Conservation (phyloP, 2,113 vertebrate species). For the Bagarius yarrelli region DNA sequence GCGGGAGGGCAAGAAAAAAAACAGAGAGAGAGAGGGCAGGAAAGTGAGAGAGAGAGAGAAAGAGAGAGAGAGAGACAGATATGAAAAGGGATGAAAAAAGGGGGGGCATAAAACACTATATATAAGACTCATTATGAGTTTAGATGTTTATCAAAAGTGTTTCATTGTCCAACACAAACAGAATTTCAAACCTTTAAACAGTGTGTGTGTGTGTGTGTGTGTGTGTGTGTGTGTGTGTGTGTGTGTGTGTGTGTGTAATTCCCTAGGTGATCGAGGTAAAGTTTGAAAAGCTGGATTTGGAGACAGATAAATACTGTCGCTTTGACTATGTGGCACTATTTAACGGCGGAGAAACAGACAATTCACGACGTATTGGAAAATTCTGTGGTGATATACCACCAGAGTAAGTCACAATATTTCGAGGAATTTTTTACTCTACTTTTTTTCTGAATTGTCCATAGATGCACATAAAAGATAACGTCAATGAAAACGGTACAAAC, state of each 20-base stretch:
- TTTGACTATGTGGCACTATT: conserved; percentile 88
- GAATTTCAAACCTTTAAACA: background rate
- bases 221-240: background rate
- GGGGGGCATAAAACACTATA: conserved; percentile 4
- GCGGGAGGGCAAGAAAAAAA: background rate
- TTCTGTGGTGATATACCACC: conserved; percentile 81
- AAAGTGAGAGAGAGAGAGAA: conserved; percentile 14
- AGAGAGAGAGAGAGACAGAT: background rate
- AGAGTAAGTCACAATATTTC: conserved; percentile 66
- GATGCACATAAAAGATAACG: conserved; percentile 18
- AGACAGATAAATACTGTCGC: conserved; percentile 83
- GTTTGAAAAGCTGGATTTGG: conserved; percentile 85
- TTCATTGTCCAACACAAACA: background rate
- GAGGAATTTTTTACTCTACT: background rate
- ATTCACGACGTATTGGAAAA: conserved; percentile 79
- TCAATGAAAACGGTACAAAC: too few relatives aligned
- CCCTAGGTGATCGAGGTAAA: conserved; percentile 80
- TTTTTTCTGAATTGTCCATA: background rate
- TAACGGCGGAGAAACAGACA: conserved; percentile 78
- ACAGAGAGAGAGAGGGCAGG: background rate
- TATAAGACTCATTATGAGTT: conserved; percentile 37
- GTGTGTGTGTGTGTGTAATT: conserved; percentile 23
- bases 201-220: background rate
- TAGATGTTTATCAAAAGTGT: background rate
- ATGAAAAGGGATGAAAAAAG: background rate